A percentile compares a stretch with the other conserved stretches of the same genome.
These are phyloP conservation scores for Mythimna ferrago DNA, from an alignment of 2,888 invertebrate genomes.

Conservation along the genomic window DNA sequence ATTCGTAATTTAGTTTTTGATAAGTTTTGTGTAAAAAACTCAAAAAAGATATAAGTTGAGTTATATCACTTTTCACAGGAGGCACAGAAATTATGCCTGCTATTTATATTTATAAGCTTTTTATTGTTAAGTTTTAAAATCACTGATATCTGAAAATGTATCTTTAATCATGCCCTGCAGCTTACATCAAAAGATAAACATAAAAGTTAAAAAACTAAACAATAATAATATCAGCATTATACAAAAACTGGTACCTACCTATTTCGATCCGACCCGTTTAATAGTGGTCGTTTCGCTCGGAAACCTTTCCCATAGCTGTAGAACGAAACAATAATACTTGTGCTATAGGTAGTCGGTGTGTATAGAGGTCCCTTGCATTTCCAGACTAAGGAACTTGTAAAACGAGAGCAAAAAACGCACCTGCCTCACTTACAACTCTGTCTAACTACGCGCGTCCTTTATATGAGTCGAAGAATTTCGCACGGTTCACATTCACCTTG, in stretches of 20 bases:
- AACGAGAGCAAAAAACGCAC: conserved; percentile 85
- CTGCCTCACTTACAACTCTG: conserved; percentile 78
- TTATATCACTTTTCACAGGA: no score
- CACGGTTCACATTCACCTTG: conserved; percentile 68
- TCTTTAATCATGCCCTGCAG: conserved; percentile 39
- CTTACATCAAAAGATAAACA: conserved; percentile 47
- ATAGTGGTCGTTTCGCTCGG: conserved; percentile 68
- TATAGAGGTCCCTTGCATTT: conserved; percentile 80
- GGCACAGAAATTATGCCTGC: not conserved
- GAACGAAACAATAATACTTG: conserved; percentile 77
- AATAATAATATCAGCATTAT: conserved; percentile 56
- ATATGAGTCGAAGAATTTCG: conserved; percentile 66
- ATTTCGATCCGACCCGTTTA: conserved; percentile 65
- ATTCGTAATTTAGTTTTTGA: no score
- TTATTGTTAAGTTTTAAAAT: conserved; percentile 12
- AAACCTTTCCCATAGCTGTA: conserved; percentile 78
- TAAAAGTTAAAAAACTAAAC: conserved; percentile 47
- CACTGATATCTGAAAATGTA: conserved; percentile 25
- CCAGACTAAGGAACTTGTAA: conserved; percentile 82
- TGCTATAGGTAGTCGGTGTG: conserved; percentile 64
- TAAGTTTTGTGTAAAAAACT: no score
- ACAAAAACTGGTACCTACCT: conserved; percentile 64
- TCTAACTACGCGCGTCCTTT: conserved; percentile 72
- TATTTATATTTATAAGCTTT: not conserved
- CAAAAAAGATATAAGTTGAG: no score